Conservation (phyloP, 2,797 vertebrate genomes). For the Ctenosaura bakeri region DNA sequence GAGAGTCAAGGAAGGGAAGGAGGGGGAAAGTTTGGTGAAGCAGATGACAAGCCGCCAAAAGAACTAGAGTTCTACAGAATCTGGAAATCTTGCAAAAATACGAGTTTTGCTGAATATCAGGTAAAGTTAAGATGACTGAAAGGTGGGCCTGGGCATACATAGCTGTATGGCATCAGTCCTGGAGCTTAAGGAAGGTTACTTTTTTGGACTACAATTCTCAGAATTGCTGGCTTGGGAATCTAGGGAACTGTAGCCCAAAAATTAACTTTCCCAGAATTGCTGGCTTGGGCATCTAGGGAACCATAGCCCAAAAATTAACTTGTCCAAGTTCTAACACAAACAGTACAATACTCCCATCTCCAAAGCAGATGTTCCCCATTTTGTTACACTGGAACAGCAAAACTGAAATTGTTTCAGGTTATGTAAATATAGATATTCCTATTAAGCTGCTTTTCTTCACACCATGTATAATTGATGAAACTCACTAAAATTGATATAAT, state of each 20-base stretch:
- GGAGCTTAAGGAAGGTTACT: neutral
- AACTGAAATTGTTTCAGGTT: neutral
- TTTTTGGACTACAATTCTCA: neutral
- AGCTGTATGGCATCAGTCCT: neutral
- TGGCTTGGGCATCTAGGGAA: too few relatives aligned
- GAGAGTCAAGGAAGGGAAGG: neutral
- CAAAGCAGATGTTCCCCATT: neutral
- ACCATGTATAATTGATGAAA: neutral
- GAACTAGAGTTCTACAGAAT: neutral
- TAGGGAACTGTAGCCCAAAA: too few relatives aligned
- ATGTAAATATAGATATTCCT: neutral
- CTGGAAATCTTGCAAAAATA: neutral
- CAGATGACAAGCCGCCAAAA: slow-evolving; percentile 16
- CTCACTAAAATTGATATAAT: neutral
- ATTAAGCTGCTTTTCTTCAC: neutral
- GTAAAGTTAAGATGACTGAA: neutral
- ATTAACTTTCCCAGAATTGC: too few relatives aligned
- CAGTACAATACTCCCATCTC: too few relatives aligned
- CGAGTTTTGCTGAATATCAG: neutral
- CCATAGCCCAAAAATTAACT: too few relatives aligned
- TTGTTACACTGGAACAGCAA: neutral
- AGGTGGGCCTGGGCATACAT: too few relatives aligned
- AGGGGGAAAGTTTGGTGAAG: neutral
- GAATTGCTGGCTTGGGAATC: too few relatives aligned
- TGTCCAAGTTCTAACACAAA: too few relatives aligned